Percentiles rank a stretch among this genome's conserved stretches.
Conservation (phyloP, 2,888 invertebrate genomes). For the Drosophila setosimentum region DNA sequence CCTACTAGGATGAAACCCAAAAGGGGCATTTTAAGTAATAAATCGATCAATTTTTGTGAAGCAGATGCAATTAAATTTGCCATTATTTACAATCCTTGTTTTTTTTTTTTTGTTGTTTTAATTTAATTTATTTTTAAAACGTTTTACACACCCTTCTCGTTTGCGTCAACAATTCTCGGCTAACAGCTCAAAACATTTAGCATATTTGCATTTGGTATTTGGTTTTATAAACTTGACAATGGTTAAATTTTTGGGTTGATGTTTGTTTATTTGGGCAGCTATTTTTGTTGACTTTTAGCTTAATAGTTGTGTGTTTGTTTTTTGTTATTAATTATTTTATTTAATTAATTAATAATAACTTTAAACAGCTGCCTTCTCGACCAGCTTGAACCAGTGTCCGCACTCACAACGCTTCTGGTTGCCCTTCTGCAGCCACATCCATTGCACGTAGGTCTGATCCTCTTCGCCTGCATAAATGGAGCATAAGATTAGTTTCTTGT, state of each 20-base stretch:
- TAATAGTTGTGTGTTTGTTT: constrained; percentile 60
- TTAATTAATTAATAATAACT: constrained; percentile 79
- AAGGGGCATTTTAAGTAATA: not conserved
- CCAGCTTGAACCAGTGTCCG: constrained; percentile 98
- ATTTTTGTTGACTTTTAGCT: constrained; percentile 81
- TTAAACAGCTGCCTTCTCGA: constrained; percentile 91
- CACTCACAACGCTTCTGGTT: constrained; percentile 97
- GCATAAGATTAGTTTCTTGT: not conserved
- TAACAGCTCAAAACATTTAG: constrained; percentile 12
- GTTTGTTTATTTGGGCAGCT: constrained; percentile 75
- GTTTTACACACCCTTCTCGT: constrained; percentile 14
- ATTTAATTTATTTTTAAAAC: constrained; percentile 34
- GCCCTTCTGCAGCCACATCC: constrained; percentile 98
- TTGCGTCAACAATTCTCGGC: constrained; percentile 27
- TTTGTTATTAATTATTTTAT: constrained; percentile 72
- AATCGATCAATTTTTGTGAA: not conserved
- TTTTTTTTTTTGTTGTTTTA: constrained; percentile 19
- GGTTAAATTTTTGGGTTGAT: constrained; percentile 51
- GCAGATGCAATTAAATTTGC: not conserved
- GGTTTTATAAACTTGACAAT: constrained; percentile 14
- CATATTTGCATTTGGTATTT: constrained; percentile 18
- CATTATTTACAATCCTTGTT: constrained; percentile 10
- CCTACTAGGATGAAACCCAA: constrained; percentile 13
- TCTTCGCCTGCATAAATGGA: constrained; percentile 89
- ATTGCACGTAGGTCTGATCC: constrained; percentile 94